These are phyloP conservation scores for Marmota monax DNA, from an alignment of 2,113 vertebrate species.

Conservation along the genomic window DNA sequence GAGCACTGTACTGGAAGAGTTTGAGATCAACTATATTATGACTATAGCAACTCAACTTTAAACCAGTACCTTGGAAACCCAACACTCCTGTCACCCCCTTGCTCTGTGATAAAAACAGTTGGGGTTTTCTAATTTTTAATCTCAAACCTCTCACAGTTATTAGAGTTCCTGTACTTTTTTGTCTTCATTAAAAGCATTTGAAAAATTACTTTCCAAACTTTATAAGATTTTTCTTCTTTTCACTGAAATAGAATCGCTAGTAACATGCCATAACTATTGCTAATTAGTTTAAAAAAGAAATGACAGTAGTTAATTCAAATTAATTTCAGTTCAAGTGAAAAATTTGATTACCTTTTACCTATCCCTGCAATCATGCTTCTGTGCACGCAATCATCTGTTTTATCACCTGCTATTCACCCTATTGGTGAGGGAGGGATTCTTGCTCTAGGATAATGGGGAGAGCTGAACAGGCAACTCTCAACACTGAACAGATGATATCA, in stretches of 20 bases:
- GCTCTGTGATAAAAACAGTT: not conserved
- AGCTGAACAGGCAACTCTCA: not conserved
- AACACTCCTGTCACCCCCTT: accelerated
- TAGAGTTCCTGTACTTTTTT: not conserved
- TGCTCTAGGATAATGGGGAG: not conserved
- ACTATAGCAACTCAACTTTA: not conserved
- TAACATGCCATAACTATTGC: not conserved
- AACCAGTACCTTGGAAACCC: not conserved
- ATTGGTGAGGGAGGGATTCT: not conserved
- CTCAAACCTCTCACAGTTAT: not conserved
- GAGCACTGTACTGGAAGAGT: not conserved
- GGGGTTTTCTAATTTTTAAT: not conserved
- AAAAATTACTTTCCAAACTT: not conserved
- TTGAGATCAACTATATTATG: not conserved
- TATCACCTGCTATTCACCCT: not conserved
- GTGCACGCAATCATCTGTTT: not conserved
- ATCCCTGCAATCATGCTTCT: not conserved
- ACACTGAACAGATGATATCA: not conserved
- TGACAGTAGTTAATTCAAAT: slow-evolving; percentile 10
- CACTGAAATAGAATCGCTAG: not conserved
- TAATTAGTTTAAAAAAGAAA: slow-evolving; percentile 8
- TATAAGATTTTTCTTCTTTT: not conserved
- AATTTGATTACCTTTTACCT: not conserved
- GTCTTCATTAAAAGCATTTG: not conserved
- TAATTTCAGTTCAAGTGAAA: slow-evolving; percentile 13